A percentile compares a stretch with the other conserved stretches of the same genome.
Conservation (phyloP, 2,113 vertebrate genomes). For the Tautogolabrus adspersus region DNA sequence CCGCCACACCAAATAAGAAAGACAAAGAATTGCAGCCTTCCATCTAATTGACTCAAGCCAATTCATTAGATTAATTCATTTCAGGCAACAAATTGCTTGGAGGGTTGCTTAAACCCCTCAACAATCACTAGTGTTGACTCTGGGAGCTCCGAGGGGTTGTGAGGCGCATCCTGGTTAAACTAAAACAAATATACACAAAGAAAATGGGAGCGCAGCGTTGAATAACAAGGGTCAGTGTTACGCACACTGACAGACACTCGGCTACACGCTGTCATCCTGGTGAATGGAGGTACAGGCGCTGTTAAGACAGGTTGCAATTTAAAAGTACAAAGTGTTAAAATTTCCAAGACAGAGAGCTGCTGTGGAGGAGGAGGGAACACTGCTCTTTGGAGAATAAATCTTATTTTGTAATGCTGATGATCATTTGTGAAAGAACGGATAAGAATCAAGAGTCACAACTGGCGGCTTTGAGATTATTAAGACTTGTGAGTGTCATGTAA, state of each 20-base stretch:
- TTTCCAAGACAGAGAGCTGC: not conserved
- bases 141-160: constrained; percentile 39
- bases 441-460: too few species aligned
- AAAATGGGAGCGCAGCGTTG: constrained; percentile 23
- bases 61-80: constrained; percentile 77
- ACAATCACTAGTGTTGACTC: constrained; percentile 76
- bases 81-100: constrained; percentile 76
- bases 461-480: too few species aligned
- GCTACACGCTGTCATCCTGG: constrained; percentile 1
- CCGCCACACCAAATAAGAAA: constrained; percentile 48
- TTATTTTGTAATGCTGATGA: not conserved
- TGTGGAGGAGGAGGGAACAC: not conserved
- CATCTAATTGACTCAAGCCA: constrained; percentile 75
- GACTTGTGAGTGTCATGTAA: too few species aligned
- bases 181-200: constrained; percentile 53
- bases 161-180: constrained; percentile 35
- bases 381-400: not conserved
- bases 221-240: constrained; percentile 26
- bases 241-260: constrained; percentile 2
- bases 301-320: not conserved
- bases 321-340: not conserved
- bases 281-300: constrained; percentile 4
- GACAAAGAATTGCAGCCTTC: constrained; percentile 64
- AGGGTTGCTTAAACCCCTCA: constrained; percentile 77
- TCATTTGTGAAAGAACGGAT: not conserved